Conservation (phyloP, 2,888 invertebrate species). For the Odiellus spinosus region DNA sequence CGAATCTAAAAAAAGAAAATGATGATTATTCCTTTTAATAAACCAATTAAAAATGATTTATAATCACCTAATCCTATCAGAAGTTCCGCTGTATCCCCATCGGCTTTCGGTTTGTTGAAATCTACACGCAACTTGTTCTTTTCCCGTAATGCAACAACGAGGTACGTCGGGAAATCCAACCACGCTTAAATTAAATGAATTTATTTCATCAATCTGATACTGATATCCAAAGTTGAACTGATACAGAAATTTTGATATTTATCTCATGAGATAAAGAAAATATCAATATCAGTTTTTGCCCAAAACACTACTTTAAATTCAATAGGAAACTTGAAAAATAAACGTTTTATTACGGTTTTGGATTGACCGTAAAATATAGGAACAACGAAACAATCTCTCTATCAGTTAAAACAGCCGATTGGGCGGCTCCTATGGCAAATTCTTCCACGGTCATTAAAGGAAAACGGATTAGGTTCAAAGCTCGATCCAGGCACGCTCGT, state of each 20-base stretch:
- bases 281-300: too few species aligned
- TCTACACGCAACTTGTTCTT: constrained; percentile 53
- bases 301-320: too few species aligned
- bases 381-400: constrained; percentile 48
- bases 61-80: constrained; percentile 51
- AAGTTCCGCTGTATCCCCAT: constrained; percentile 71
- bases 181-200: too few species aligned
- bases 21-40: too few species aligned
- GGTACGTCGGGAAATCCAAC: constrained; percentile 53
- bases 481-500: constrained; percentile 47
- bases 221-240: too few species aligned
- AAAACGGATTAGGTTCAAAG: constrained; percentile 56
- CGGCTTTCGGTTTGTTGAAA: constrained; percentile 60
- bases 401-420: constrained; percentile 56
- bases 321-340: too few species aligned
- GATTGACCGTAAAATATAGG: constrained; percentile 43
- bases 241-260: too few species aligned
- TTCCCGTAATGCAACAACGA: constrained; percentile 52
- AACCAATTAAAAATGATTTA: too few species aligned
- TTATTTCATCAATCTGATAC: too few species aligned
- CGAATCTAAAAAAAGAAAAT: constrained; percentile 41
- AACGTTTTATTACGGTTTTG: too few species aligned
- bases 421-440: constrained; percentile 59
- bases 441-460: constrained; percentile 73
- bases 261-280: too few species aligned